phyloP scores from a whole-genome alignment of 1,140 invertebrate species.

The Panulirus ornatus region DNA sequence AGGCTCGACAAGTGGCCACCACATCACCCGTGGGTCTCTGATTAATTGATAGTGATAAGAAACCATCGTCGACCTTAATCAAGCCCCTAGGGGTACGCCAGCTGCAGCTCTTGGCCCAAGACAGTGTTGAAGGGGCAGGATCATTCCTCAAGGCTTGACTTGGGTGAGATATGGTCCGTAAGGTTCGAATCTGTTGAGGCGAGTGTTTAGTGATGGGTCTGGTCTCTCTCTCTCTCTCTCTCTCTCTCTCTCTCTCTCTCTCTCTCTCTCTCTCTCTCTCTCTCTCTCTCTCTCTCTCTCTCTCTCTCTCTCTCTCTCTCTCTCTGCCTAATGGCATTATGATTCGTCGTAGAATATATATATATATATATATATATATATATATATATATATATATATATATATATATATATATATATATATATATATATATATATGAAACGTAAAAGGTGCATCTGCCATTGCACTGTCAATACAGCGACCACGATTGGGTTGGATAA shows the following conservation, averaged over 20 bases:
- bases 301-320: slow-evolving; percentile 28
- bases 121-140: background rate
- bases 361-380: no score
- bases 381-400: no score
- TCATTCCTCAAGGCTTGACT: background rate
- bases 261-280: slow-evolving; percentile 20
- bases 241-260: background rate
- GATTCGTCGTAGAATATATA: background rate
- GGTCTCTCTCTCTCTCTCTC: no score
- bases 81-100: background rate
- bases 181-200: no score
- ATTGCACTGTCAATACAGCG: no score
- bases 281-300: slow-evolving; percentile 31
- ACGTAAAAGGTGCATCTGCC: no score
- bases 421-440: no score
- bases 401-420: no score
- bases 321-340: no score
- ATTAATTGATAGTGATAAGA: slow-evolving; percentile 1
- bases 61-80: background rate
- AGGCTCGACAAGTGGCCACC: background rate
- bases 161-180: no score
- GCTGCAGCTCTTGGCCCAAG: background rate
- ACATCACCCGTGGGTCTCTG: background rate
- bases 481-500: no score
- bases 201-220: no score